Base-by-base conservation (phyloP, 1,140 invertebrate species). In the Paracyclopina nana region DNA sequence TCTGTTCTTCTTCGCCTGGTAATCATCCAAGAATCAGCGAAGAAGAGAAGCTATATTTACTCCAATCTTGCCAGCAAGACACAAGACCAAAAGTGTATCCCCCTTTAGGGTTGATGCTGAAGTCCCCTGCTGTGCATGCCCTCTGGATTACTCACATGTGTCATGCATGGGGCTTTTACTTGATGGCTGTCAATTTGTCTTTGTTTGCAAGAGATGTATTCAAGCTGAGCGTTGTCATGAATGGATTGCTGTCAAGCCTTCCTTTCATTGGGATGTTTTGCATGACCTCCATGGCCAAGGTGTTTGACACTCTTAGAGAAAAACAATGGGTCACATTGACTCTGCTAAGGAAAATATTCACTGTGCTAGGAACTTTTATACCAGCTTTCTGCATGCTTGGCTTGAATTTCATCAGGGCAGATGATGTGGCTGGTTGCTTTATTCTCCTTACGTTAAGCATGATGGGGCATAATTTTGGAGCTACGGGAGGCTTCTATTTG, bases 181-280 rank as follows among this genome's bases (percentile, higher is more conserved):
- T 20, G n/a, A 38, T 38, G 34, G 34, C 34, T 5, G 5, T 38
- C 4, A 38, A n/a, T 8, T 38, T 38, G 8, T 20, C 34, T 8
- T 20, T 38, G 34, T 38, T 38, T 20, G 20, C 20, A n/a, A 38
- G 20, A 5, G 34, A 38, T 5, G 34, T 38, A 16, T 38, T 38
- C 34, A n/a, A 38, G 14, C 20, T 38, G 14, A 20, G 34, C n/a
- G 20, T 38, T 20, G 20, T 38, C 34, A 20, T 16, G 34, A 38
- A 38, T 38, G 34, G 34, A 4, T 38, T 38, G 34, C 20, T 38
- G 8, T 38, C 34, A 5, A 20, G 34, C 2, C 20, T 38, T 16
- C 34, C 34, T 38, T 38, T n/a, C n/a, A 38, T 38, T 38, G 34
- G 34, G 5, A 38, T 38, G 34, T 16, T 38, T 38, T n/a, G n/a